Base-by-base conservation (phyloP, 2,113 vertebrate species). In the Arenaria interpres region DNA sequence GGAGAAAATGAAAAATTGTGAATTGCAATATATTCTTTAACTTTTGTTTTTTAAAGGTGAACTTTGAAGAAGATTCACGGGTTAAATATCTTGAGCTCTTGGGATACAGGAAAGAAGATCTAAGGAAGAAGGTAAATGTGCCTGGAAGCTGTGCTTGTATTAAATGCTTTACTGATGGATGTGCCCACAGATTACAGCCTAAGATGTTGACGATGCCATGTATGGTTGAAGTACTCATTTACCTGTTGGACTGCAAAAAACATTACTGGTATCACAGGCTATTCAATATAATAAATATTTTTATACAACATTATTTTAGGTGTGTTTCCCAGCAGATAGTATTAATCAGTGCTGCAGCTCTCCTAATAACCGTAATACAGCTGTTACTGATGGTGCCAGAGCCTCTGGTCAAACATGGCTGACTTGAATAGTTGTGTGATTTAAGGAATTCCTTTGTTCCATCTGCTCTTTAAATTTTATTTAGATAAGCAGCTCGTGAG, bases 11-110 rank as follows among this genome's bases (percentile, higher is more conserved):
- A 46, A 66, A 62, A 57, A 48, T 19, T 8, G 16, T 46, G 6
- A 76, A 54, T 79, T 92, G 66, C 37, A 87, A 59, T 73, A 9
- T 33, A 5, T 16, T 53, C 6, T 14, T 93, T 93, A 72, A 46
- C 50, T 86, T 95, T 67, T 91, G 32, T 74, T 80, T 96, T 96
- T 93, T 27, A 37, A 94, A 99, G 99, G 99, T 99, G 23, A 99
- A 99, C 96, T 99, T 99, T 94, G 99, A 99, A 96, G 98, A 98
- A 48, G 98, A 99, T 87, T 97, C 98, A 24, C 99, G 99, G 94
- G 98, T 97, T 67, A 99, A 99, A 93, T 99, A 99, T 91, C 98
- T 99, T 54, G 99, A 99, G 32, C 99, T 99, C 90, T 96, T 99
- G 51, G 99, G 99, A 21, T 99, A 99, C 97, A 99, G 96, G 89